phyloP scores from a whole-genome alignment of 1,140 invertebrate genomes.

The Xylocopa sonorina region DNA sequence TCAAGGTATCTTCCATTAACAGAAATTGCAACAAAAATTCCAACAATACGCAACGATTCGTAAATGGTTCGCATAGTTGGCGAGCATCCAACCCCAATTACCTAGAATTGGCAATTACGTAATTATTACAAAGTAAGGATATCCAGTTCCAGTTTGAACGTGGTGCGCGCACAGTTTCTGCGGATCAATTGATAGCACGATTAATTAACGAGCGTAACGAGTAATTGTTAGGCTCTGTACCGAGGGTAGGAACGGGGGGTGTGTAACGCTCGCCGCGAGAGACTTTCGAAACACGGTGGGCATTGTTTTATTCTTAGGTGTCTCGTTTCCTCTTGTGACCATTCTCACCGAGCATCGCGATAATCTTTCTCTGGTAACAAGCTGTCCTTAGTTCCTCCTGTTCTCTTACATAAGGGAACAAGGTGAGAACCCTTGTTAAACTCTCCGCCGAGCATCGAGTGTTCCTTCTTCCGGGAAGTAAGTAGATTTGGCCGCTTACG shows the following conservation, averaged over 20 bases:
- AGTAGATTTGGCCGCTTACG: conserved; percentile 25
- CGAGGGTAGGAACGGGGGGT: conserved; percentile 8
- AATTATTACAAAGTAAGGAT: not conserved
- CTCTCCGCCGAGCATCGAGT: not conserved
- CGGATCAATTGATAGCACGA: conserved; percentile 1
- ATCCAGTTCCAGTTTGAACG: not conserved
- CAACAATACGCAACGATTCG: too few species aligned
- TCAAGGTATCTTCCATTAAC: too few species aligned
- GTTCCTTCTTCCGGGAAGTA: conserved; percentile 55
- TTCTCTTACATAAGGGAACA: conserved; percentile 57
- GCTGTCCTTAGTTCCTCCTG: conserved; percentile 17
- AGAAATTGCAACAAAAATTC: too few species aligned
- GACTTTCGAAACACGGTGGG: conserved; percentile 55
- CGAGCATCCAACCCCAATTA: too few species aligned
- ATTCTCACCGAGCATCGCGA: conserved; percentile 74
- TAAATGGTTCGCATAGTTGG: too few species aligned
- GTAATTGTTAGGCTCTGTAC: conserved; percentile 21
- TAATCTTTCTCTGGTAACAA: conserved; percentile 59
- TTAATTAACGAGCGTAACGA: conserved; percentile 43
- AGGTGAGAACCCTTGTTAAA: conserved; percentile 56
- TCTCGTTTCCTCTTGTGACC: conserved; percentile 76
- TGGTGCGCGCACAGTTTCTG: too few species aligned
- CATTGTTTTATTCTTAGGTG: conserved; percentile 65
- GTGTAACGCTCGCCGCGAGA: conserved; percentile 37
- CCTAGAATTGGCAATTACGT: too few species aligned